phyloP scores from a whole-genome alignment of 2,113 vertebrate species.

The Talpa occidentalis region DNA sequence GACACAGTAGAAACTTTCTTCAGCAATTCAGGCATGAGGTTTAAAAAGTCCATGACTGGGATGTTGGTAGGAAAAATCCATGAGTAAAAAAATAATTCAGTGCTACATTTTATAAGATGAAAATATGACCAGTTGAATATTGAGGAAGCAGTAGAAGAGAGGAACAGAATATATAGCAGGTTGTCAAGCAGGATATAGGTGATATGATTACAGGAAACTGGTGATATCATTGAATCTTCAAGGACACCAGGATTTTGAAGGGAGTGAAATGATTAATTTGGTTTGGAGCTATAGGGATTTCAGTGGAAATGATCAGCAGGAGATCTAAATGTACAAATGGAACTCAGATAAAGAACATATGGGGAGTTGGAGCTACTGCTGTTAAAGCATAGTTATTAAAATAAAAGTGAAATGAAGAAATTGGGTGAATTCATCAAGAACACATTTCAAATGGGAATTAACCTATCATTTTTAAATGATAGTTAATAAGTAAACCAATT shows the following conservation, averaged over 20 bases:
- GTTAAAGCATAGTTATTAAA: neutral
- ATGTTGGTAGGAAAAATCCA: neutral
- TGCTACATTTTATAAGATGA: neutral
- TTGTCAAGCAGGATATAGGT: neutral
- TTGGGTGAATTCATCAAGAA: neutral
- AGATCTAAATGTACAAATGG: neutral
- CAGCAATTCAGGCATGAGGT: neutral
- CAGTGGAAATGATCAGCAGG: neutral
- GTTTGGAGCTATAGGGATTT: neutral
- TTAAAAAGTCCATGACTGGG: neutral
- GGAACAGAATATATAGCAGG: neutral
- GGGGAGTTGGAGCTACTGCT: neutral
- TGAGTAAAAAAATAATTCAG: neutral
- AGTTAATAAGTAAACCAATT: neutral
- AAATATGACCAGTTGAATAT: neutral
- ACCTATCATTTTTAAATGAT: neutral
- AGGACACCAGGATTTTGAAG: neutral
- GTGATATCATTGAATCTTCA: neutral
- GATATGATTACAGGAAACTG: neutral
- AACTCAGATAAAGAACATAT: neutral
- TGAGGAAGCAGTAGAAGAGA: neutral
- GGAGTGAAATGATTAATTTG: neutral
- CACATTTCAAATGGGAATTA: neutral
- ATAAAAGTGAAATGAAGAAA: neutral
- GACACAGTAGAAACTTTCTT: neutral